Conservation (phyloP, 2,888 invertebrate genomes). For the Andrena fulva region DNA sequence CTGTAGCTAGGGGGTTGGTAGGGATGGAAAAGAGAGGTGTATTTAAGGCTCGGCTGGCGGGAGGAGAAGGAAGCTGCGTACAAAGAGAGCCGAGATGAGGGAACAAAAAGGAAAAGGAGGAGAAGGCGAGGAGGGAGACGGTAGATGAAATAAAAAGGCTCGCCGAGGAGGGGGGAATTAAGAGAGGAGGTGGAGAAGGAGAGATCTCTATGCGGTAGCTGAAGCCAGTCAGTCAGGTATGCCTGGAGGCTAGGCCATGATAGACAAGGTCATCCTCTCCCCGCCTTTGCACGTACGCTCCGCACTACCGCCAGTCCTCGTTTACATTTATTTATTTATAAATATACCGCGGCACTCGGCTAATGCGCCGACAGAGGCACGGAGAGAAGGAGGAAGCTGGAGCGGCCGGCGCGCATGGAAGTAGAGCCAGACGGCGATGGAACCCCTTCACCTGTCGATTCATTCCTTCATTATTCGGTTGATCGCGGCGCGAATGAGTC, state of each 20-base stretch:
- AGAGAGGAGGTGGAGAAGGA: conserved; percentile 45
- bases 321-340: conserved; percentile 78
- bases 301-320: conserved; percentile 63
- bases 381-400: conserved; percentile 19
- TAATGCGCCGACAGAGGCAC: conserved; percentile 45
- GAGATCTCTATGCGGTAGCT: conserved; percentile 77
- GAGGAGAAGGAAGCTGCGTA: conserved; percentile 47
- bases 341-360: conserved; percentile 65
- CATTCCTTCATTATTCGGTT: conserved; percentile 47
- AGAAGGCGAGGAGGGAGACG: conserved; percentile 61
- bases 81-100: conserved; percentile 52
- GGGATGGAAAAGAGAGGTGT: conserved; percentile 13
- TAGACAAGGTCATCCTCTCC: conserved; percentile 84
- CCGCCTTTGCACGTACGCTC: conserved; percentile 56
- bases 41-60: conserved; percentile 52
- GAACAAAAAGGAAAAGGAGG: conserved; percentile 53
- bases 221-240: conserved; percentile 82
- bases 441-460: conserved; percentile 61
- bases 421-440: conserved; percentile 48
- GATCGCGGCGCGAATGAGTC: conserved; percentile 38
- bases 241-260: conserved; percentile 83
- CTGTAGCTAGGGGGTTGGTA: background rate
- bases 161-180: conserved; percentile 10
- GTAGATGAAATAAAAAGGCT: conserved; percentile 41
- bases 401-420: conserved; percentile 15